Base-by-base conservation (phyloP, 2,113 vertebrate genomes). In the Merops nubicus region DNA sequence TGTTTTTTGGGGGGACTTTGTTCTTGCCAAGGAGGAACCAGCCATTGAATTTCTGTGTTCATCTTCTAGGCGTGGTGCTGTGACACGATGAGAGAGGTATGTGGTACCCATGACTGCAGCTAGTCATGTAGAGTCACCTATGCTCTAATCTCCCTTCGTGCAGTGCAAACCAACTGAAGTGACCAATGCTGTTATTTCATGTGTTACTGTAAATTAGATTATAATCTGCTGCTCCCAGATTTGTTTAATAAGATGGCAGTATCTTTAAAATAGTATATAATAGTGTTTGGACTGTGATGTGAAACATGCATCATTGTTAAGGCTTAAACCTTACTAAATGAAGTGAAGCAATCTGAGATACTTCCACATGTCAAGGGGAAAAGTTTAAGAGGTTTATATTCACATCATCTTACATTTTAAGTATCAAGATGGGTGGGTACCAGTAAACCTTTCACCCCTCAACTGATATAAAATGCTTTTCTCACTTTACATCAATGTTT, bases 381-480 rank as follows among this genome's bases (percentile, higher is more conserved):
- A 63, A 65, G 51, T 72, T 81, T 54, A 48, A 65, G 48, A 62
- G 21, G 53, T 89, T 81, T 80, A 89, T 85, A 87, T 93, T 95
- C 48, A 67, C 57, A 63, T 88, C 21, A 8, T 77, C 82, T 65
- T 90, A 67, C 14, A 45, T 92, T 88, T 91, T 94, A 92, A 65
- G 65, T 93, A 68, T 36, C 43, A 64, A 18, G 60, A 47, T 85
- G 95, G 91, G 56, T 75, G 34, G n/a, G 65, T 81, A 42, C 47
- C 82, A 91, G 63, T 79, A 93, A 65, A 42, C 42, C 50, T 88
- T 94, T 75, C 17, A 65, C 9, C 4, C 56, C 16, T 45, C 42
- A 51, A 14, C 29, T 94, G 79, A 89, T 93, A 76, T 36, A 82
- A 57, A 96, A 91, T 31, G 34, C 53, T 77, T 88, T 81, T 89